These are phyloP conservation scores for Leptinotarsa rubiginosa DNA, from an alignment of 2,888 invertebrate species.

Conservation along the genomic window DNA sequence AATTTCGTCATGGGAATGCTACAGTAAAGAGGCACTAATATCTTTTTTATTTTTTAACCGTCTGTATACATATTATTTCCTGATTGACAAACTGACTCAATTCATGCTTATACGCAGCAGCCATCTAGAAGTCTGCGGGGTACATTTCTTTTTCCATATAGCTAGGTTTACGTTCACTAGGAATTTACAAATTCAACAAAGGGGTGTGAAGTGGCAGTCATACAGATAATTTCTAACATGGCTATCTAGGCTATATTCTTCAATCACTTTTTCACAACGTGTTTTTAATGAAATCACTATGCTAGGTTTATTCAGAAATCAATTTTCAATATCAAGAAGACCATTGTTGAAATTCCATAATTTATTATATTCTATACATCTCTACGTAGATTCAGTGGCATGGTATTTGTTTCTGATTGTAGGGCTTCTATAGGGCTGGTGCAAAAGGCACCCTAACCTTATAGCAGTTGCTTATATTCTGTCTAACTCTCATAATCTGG, in stretches of 20 bases:
- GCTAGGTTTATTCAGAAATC: too few relatives aligned
- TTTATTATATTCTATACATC: neutral
- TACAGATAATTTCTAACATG: neutral
- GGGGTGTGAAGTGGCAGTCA: neutral
- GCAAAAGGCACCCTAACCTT: slow-evolving; percentile 19
- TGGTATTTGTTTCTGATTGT: slow-evolving; percentile 1
- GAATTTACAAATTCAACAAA: neutral
- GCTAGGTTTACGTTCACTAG: neutral
- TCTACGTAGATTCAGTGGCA: slow-evolving; percentile 15
- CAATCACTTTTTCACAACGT: neutral
- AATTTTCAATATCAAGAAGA: too few relatives aligned
- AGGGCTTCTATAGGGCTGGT: neutral
- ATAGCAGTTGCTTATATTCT: slow-evolving; percentile 2
- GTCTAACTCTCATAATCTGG: neutral
- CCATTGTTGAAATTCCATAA: neutral
- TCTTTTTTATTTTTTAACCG: slow-evolving; percentile 13
- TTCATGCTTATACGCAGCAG: neutral
- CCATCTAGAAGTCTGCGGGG: neutral
- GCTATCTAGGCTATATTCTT: neutral
- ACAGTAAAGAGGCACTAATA: too few relatives aligned
- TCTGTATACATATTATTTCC: slow-evolving; percentile 12
- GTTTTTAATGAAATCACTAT: neutral
- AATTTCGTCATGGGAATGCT: neutral
- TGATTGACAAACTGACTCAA: neutral
- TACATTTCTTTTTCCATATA: slow-evolving; percentile 5